phyloP scores from a whole-genome alignment of 1,140 invertebrate species.

The Drosophila mayri region DNA sequence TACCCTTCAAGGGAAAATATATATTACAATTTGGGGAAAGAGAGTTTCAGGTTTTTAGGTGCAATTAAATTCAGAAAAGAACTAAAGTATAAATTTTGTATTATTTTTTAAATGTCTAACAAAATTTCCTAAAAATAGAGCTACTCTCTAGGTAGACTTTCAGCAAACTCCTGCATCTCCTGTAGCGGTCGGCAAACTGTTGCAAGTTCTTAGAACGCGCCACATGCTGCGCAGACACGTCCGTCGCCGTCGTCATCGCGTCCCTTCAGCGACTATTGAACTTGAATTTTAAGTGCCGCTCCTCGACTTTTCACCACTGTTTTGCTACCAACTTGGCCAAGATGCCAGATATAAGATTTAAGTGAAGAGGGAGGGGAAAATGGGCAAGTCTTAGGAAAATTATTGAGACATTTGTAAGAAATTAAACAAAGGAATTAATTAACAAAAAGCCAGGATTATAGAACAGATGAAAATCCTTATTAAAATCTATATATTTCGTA shows the following conservation, averaged over 20 bases:
- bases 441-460: not conserved
- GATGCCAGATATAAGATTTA: conserved; percentile 19
- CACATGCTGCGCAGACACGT: conserved; percentile 78
- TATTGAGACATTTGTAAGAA: conserved; percentile 5
- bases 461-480: not conserved
- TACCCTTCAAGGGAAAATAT: conserved; percentile 8
- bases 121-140: not conserved
- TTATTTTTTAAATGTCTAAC: not conserved
- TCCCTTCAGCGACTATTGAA: conserved; percentile 67
- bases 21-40: not conserved
- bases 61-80: not conserved
- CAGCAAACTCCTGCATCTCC: conserved; percentile 20
- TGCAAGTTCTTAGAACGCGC: conserved; percentile 81
- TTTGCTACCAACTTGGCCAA: conserved; percentile 13
- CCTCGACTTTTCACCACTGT: conserved; percentile 22
- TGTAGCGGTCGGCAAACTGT: conserved; percentile 66
- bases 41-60: not conserved
- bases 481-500: not conserved
- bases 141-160: not conserved
- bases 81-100: too few relatives aligned
- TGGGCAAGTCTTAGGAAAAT: not conserved
- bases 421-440: not conserved
- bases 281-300: conserved; percentile 77
- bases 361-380: not conserved
- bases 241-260: conserved; percentile 48